A percentile compares a stretch with the other conserved stretches of the same genome.
Conservation (phyloP, 2,888 invertebrate species). For the Leucoma salicis region DNA sequence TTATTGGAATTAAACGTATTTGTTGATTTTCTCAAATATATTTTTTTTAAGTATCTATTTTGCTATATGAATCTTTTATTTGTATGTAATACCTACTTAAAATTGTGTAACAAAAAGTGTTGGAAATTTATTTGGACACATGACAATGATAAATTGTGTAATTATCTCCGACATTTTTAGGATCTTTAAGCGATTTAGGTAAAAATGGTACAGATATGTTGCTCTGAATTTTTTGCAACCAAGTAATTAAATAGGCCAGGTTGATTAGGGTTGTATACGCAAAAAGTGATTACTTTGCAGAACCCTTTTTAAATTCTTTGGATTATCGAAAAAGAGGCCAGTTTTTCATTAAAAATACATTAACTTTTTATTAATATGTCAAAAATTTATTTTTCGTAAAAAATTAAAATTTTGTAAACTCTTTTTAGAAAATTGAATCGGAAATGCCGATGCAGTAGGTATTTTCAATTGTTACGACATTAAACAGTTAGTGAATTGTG, state of each 20-base stretch:
- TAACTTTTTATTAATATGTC: slow-evolving; percentile 13
- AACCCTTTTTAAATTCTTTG: slow-evolving; percentile 20
- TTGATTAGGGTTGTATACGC: slow-evolving; percentile 33
- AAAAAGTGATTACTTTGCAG: slow-evolving; percentile 23
- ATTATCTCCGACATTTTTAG: slow-evolving; percentile 48
- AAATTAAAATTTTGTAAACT: slow-evolving; percentile 10
- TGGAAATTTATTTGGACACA: slow-evolving; percentile 29
- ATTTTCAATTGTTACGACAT: too few species aligned
- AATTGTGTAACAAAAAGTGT: slow-evolving; percentile 21
- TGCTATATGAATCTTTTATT: too few species aligned
- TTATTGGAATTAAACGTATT: too few species aligned
- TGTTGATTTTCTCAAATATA: too few species aligned
- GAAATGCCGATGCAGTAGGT: slow-evolving; percentile 5
- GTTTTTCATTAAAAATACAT: slow-evolving; percentile 27
- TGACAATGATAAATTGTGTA: slow-evolving; percentile 48
- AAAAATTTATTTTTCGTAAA: slow-evolving; percentile 5
- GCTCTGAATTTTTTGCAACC: slow-evolving; percentile 21
- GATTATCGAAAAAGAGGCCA: slow-evolving; percentile 16
- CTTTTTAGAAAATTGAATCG: slow-evolving; percentile 7
- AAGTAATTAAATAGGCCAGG: slow-evolving; percentile 32
- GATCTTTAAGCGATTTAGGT: slow-evolving; percentile 34
- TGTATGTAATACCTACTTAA: neutral
- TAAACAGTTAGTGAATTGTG: too few species aligned
- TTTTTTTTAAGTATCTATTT: too few species aligned
- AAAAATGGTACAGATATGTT: slow-evolving; percentile 27